Conservation (phyloP, 2,113 vertebrate genomes). For the Callipepla californica region DNA sequence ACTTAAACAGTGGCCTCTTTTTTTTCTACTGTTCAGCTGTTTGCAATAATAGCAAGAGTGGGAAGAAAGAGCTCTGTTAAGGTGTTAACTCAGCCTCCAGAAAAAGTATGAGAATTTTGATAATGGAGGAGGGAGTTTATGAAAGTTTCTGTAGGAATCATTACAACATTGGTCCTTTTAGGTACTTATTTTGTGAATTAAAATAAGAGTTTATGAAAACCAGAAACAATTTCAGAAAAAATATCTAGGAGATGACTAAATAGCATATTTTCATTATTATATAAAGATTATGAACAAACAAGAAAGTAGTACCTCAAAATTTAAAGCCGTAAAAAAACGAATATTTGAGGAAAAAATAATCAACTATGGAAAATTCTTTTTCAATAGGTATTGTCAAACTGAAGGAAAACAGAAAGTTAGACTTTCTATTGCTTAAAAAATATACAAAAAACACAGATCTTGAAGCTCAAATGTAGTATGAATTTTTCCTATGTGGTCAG, state of each 20-base stretch:
- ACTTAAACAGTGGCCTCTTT: not conserved
- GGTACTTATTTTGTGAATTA: not conserved
- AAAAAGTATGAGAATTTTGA: not conserved
- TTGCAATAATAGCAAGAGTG: not conserved
- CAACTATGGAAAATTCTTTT: not conserved
- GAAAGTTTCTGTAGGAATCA: not conserved
- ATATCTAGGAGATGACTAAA: not conserved
- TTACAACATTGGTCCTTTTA: not conserved
- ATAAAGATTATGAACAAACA: not conserved
- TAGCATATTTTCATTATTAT: not conserved
- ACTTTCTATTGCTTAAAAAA: not conserved
- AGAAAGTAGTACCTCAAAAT: not conserved
- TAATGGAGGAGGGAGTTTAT: not conserved
- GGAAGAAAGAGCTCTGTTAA: not conserved
- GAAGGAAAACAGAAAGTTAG: not conserved
- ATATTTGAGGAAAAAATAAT: not conserved
- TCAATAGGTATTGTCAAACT: not conserved
- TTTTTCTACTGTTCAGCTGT: not conserved
- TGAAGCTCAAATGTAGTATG: not conserved
- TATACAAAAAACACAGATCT: not conserved
- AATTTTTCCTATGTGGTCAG: not conserved
- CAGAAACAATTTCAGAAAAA: not conserved
- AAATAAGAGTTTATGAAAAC: not conserved
- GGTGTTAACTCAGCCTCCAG: not conserved
- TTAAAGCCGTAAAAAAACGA: not conserved